Evolutionary conservation across 2,797 vertebrate species (phyloP), one percentile per base, ranked within the genome.

Genomic region (Myotis findleyi): DNA sequence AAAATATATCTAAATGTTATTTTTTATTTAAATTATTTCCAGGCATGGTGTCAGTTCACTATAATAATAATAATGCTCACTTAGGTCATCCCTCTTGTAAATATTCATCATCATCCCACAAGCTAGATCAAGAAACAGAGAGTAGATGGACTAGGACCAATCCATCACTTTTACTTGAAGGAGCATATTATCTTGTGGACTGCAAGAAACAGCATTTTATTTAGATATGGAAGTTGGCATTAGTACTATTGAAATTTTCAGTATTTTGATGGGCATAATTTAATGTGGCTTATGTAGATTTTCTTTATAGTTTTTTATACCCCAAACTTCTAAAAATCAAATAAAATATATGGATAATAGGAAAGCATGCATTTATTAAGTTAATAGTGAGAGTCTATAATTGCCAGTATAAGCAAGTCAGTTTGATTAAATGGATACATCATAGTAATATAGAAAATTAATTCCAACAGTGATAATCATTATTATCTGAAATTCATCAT

Each of bases 371-470:
- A 93, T 81, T 93, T 92, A 94, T 95, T 93, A 95, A 92, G 55
- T 94, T 94, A 95, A 96, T 95, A 96, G 76, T 72, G 33, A 96
- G 59, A 94, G 89, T 68, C 33, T 53, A 85, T 93, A 97, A 97
- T 95, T 97, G 94, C 94, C 73, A 92, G 41, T 91, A 95, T 91
- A 94, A 91, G 72, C 72, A 97, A 96, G 91, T 89, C 75, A 84
- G 71, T 93, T 90, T 93, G 59, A 94, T 87, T 88, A 97, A 97
- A 94, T 91, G 66, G 89, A 84, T 95, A 89, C 5, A 91, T 33
- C 89, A 91, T n/a, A 95, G 75, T 93, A 84, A 96, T 93, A 96
- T 27, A 87, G 93, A 96, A 96, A 97, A 95, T 97, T 97, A 96
- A 95, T 94, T 95, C 68, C 76, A 95, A 89, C 91, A 89, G 83